These are phyloP conservation scores for Chiloscyllium punctatum DNA, from an alignment of 2,797 vertebrate genomes.

Conservation along the genomic window DNA sequence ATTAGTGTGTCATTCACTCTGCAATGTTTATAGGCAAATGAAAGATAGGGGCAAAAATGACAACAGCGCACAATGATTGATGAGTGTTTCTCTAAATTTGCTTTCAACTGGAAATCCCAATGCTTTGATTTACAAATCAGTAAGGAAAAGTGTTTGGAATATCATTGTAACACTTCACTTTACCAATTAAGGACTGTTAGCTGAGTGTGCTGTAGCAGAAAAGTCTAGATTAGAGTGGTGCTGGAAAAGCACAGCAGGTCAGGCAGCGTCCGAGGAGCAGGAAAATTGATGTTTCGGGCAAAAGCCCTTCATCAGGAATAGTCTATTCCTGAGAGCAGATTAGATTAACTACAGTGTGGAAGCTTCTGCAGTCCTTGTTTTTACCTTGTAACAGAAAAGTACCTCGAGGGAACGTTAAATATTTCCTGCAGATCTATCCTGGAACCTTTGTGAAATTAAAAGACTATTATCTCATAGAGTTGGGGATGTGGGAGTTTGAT, in stretches of 20 bases:
- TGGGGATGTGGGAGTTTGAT: not conserved
- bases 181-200: not conserved
- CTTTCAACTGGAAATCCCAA: not conserved
- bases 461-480: not conserved
- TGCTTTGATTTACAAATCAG: not conserved
- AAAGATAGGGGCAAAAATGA: not conserved
- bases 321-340: too few species aligned
- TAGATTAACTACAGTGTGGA: too few species aligned
- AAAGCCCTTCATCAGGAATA: too few species aligned
- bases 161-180: not conserved
- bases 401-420: too few species aligned
- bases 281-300: too few species aligned
- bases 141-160: not conserved
- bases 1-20: not conserved
- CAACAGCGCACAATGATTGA: not conserved
- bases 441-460: not conserved
- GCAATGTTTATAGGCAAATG: not conserved
- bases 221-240: too few species aligned
- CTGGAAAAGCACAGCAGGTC: too few species aligned
- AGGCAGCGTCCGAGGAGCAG: too few species aligned
- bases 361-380: too few species aligned
- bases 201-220: not conserved
- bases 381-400: too few species aligned
- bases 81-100: not conserved
- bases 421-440: not conserved